phyloP scores from a whole-genome alignment of 2,888 invertebrate genomes.

The Chalcosyrphus nemorum region DNA sequence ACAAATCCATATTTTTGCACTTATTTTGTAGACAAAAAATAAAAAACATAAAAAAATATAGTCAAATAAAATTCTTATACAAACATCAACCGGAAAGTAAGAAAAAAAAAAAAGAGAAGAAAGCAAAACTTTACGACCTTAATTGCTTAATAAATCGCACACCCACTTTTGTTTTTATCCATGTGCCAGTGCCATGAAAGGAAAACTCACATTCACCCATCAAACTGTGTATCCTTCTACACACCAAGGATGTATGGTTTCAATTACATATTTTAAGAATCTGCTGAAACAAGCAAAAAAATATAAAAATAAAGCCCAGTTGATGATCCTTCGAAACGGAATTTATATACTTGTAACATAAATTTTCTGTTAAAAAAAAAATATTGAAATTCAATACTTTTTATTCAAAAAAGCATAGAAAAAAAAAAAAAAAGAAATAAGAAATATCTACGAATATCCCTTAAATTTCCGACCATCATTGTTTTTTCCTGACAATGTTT shows the following conservation, averaged over 20 bases:
- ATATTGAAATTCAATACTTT: constrained; percentile 39
- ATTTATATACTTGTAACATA: constrained; percentile 14
- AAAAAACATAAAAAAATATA: constrained; percentile 7
- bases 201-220: neutral
- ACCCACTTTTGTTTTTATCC: constrained; percentile 32
- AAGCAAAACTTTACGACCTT: constrained; percentile 27
- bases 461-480: constrained; percentile 7
- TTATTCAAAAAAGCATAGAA: neutral
- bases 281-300: constrained; percentile 8
- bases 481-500: neutral
- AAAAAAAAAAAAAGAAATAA: neutral
- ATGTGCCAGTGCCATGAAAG: constrained; percentile 5
- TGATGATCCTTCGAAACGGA: constrained; percentile 5
- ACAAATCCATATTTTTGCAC: neutral
- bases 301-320: neutral
- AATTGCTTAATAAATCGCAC: constrained; percentile 52
- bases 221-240: neutral
- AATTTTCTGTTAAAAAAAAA: constrained; percentile 8
- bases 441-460: neutral
- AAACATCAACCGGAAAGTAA: neutral
- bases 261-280: constrained; percentile 24
- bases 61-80: constrained; percentile 19
- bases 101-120: neutral
- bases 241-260: constrained; percentile 26
- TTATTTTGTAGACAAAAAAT: no score